A percentile compares a stretch with the other conserved stretches of the same genome.
These are phyloP conservation scores for Cryptocephalus moraei DNA, from an alignment of 2,888 invertebrate species.

Conservation along the genomic window DNA sequence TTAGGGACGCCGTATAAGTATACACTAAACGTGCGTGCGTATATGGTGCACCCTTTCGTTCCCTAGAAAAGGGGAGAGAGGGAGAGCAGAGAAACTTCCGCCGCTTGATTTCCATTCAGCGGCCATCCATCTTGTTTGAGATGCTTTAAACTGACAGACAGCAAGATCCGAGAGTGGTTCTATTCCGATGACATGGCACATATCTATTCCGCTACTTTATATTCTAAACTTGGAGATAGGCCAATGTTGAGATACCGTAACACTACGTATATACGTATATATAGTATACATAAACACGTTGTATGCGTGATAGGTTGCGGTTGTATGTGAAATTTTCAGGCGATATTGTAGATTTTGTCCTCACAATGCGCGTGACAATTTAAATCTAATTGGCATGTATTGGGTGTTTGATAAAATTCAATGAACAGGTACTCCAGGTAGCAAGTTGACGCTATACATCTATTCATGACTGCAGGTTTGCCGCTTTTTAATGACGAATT, in stretches of 20 bases:
- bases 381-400: too few relatives aligned
- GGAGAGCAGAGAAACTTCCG: conserved; percentile 27
- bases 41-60: conserved; percentile 25
- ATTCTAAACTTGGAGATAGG: conserved; percentile 15
- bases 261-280: too few relatives aligned
- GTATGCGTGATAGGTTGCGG: too few relatives aligned
- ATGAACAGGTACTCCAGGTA: too few relatives aligned
- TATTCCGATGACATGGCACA: conserved; percentile 37
- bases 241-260: conserved; percentile 7
- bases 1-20: background rate
- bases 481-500: too few relatives aligned
- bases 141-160: conserved; percentile 41
- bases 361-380: too few relatives aligned
- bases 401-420: too few relatives aligned
- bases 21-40: background rate
- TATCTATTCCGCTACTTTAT: conserved; percentile 28
- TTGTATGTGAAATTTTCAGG: too few relatives aligned
- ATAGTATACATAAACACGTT: too few relatives aligned
- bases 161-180: conserved; percentile 37
- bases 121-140: conserved; percentile 56
- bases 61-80: background rate
- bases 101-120: conserved; percentile 52
- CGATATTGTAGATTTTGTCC: too few relatives aligned
- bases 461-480: too few relatives aligned
- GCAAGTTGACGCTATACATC: too few relatives aligned